phyloP scores from a whole-genome alignment of 2,113 vertebrate genomes.

The Phainopepla nitens region DNA sequence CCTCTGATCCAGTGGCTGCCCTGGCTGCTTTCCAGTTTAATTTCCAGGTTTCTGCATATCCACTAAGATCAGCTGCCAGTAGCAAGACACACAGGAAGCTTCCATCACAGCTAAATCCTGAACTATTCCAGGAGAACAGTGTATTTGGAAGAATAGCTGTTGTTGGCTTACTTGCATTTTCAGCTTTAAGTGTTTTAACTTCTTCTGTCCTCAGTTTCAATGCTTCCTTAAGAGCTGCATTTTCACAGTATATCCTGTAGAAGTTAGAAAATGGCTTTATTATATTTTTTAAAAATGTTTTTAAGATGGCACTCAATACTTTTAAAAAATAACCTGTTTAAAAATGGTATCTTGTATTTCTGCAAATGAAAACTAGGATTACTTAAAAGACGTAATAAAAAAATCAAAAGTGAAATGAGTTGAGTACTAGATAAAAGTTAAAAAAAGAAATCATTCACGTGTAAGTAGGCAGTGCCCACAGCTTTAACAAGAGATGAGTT shows the following conservation, averaged over 20 bases:
- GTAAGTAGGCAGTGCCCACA: neutral
- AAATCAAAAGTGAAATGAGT: neutral
- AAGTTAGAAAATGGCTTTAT: neutral
- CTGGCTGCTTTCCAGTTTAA: neutral
- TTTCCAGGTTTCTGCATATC: neutral
- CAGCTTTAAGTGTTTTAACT: slow-evolving; percentile 77
- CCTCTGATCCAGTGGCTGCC: neutral
- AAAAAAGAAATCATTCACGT: accelerated
- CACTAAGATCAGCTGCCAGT: neutral
- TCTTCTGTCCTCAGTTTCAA: slow-evolving; percentile 78
- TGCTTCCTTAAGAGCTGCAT: slow-evolving; percentile 76
- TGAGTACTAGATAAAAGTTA: neutral
- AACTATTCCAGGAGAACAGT: neutral
- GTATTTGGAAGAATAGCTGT: neutral
- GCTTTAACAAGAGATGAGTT: neutral
- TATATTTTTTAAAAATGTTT: neutral
- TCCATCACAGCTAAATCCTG: neutral
- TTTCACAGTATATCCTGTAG: slow-evolving; percentile 83
- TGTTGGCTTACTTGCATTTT: slow-evolving; percentile 80
- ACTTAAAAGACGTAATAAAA: neutral
- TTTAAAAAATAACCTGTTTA: neutral
- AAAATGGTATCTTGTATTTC: neutral
- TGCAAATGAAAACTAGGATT: neutral
- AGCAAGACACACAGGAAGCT: neutral
- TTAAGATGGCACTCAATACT: neutral